phyloP scores from a whole-genome alignment of 2,113 vertebrate species.

The Lagopus leucura region DNA sequence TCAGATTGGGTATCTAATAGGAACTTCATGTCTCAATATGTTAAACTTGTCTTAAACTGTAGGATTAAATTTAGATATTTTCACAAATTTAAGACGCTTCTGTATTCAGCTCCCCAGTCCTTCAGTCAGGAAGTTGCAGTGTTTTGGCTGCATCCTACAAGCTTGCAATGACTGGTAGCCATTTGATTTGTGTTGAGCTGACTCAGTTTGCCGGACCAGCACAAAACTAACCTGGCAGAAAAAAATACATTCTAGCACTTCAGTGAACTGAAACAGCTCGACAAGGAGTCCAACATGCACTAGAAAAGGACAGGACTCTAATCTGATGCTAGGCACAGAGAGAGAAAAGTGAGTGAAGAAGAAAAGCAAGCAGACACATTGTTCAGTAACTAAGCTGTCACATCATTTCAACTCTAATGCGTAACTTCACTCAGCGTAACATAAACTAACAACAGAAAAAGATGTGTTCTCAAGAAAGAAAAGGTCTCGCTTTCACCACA shows the following conservation, averaged over 20 bases:
- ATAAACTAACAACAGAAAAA: neutral
- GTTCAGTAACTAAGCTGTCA: neutral
- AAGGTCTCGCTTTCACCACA: neutral
- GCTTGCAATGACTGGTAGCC: neutral
- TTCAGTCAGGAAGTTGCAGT: neutral
- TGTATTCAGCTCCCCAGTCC: neutral
- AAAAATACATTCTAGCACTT: neutral
- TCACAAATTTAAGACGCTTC: neutral
- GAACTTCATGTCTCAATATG: neutral
- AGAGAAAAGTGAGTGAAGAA: neutral
- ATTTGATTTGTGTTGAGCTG: neutral
- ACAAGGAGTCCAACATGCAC: neutral
- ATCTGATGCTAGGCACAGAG: neutral
- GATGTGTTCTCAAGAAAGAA: neutral
- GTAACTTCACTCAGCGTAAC: neutral
- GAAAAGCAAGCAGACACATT: neutral
- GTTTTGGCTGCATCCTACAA: neutral
- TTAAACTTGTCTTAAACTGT: neutral
- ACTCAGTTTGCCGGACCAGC: conserved; percentile 25
- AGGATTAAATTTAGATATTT: neutral
- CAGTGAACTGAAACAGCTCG: neutral
- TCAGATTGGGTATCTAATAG: neutral
- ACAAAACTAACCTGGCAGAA: neutral
- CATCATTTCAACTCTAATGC: neutral
- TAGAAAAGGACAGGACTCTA: neutral